Evolutionary conservation across 2,888 invertebrate species (phyloP), one percentile per base, ranked within the genome.

Genomic region (Macrostomum cliftonense): DNA sequence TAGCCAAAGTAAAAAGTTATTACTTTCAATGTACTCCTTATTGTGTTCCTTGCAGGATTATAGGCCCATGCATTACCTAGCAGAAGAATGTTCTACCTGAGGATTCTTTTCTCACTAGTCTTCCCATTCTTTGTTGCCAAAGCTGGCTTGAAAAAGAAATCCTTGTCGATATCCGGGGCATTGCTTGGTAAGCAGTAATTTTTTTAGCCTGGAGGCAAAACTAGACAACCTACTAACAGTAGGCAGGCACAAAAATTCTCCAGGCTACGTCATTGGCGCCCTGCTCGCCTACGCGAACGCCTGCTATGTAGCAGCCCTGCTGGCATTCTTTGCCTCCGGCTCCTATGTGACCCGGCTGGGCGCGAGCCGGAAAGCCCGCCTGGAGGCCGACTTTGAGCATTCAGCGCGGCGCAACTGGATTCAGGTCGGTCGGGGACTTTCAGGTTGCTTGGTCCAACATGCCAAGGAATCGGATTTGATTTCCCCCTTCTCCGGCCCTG

Each of bases 301-400:
- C 61, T 78, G 80, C 52, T 86, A 85, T 64, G 68, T 82, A 43
- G 76, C 77, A 13, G 77, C 79, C 54, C 71, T 87, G 37, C 70
- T 82, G 14, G 74, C 78, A 2, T 87, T 87, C 68, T 87, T 86
- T 63, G 65, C 84, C 20, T 75, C 81, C 43, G 81, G 81, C 1
- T 83, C 85, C 0, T 79, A 78, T 62, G 83, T 80, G 0, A 86
- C 87, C 1, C 83, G 82, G 65, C 81, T 80, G 61, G 75, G 80
- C 17, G 69, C 77, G 1, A 68, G 55, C 9, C 45, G 55, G 48
- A 72, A 72, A 53, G 58, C 77, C 50, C 79, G 78, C 61, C 64
- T 83, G 47, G 85, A 86, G 64, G 75, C 74, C 43, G 80, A 83
- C 59, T 82, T 78, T 59, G 82, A 81, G 71, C 82, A 82, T 4